These are phyloP conservation scores for Caenorhabditis wallacei DNA, from an alignment of 2,888 invertebrate species.

Conservation along the genomic window DNA sequence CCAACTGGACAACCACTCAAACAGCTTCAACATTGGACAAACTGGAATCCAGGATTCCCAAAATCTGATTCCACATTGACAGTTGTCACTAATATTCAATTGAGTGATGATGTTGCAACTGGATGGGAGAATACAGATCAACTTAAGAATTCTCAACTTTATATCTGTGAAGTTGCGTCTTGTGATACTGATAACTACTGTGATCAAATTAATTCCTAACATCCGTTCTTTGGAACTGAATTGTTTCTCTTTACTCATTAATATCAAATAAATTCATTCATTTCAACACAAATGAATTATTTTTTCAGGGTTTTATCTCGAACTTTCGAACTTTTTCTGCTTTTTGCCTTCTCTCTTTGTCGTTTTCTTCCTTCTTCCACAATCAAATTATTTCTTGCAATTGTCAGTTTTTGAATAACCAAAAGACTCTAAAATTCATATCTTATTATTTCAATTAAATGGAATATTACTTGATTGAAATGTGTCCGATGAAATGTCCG, in stretches of 20 bases:
- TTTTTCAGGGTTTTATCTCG: background rate
- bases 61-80: background rate
- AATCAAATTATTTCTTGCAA: background rate
- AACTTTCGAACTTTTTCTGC: background rate
- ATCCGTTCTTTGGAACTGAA: background rate
- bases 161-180: constrained; percentile 40
- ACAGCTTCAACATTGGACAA: background rate
- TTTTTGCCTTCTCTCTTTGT: constrained; percentile 6
- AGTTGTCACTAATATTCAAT: constrained; percentile 4
- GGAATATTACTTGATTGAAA: constrained; percentile 1
- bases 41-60: constrained; percentile 25
- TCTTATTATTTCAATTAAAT: background rate
- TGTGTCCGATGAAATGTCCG: background rate
- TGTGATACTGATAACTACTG: constrained; percentile 55
- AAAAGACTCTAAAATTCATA: background rate
- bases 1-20: background rate
- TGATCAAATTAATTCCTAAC: background rate
- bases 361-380: background rate
- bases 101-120: background rate
- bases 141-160: background rate
- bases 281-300: background rate
- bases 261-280: background rate
- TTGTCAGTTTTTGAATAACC: background rate
- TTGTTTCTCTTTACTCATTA: too few relatives aligned
- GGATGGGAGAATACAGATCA: constrained; percentile 36